Base-by-base conservation (phyloP, 2,113 vertebrate species). In the Phyllopteryx taeniolatus region DNA sequence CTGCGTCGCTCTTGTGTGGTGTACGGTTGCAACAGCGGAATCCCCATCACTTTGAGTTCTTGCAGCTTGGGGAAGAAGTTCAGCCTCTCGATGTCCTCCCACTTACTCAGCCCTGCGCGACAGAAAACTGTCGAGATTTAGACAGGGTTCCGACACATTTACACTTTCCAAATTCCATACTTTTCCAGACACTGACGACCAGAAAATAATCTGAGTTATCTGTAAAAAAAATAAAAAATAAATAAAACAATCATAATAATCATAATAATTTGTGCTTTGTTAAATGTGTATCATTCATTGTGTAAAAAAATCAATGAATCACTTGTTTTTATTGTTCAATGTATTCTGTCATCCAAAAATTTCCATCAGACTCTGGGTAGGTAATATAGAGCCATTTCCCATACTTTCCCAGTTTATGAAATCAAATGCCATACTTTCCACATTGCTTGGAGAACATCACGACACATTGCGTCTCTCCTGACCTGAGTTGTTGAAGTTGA, bases 401-500 rank as follows among this genome's bases (percentile, higher is more conserved):
- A 39, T 6, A 39, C 3, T 5, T 39, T 39, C 35, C 35, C 35
- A 5, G 35, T 39, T 6, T 5, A 39, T 39, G 6, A 39, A 3
- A 39, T 39, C 35, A 3, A 39, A 39, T 39, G 3, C 2, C 35
- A 39, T 39, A 39, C 35, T 39, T 39, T 39, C 35, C 35, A 39
- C 6, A 3, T 39, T 39, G 3, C 35, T 39, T 39, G 6, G 35
- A 39, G 35, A 39, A 39, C 35, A 39, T 39, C 35, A 39, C 27
- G 33, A 12, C 2, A 17, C 17, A 14, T 33, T 19, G 49, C 9
- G 13, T 17, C 3, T 4, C 3, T 61, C 66, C 70, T 80, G 86
- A 99, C 97, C 96, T 93, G 97, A 96, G 89, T 98, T 98, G 91
- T 96, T 98, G 84, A 99, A 95, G 89, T 96, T 99, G 93, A 99